Conservation (phyloP, 2,797 vertebrate species). For the Periparus ater region DNA sequence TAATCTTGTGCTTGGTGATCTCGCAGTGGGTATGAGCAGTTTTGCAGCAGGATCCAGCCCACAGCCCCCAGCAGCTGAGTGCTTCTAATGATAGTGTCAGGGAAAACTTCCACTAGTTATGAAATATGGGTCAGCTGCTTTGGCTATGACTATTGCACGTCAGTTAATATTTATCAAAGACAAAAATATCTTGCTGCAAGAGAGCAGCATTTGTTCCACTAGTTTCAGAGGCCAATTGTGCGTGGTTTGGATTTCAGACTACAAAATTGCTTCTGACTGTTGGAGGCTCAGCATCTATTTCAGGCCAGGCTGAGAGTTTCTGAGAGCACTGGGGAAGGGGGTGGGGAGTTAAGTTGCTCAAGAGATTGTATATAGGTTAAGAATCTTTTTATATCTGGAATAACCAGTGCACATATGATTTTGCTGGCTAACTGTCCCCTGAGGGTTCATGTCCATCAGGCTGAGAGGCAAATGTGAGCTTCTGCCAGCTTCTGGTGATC, state of each 20-base stretch:
- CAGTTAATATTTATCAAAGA: slow-evolving; percentile 70
- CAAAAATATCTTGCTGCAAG: slow-evolving; percentile 60
- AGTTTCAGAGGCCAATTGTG: slow-evolving; percentile 43
- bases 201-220: slow-evolving; percentile 57
- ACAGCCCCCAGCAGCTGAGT: neutral
- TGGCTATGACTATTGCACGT: slow-evolving; percentile 36
- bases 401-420: neutral
- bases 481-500: neutral
- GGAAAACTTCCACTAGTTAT: slow-evolving; percentile 27
- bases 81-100: neutral
- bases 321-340: neutral
- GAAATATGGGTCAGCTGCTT: slow-evolving; percentile 66
- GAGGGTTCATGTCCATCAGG: neutral
- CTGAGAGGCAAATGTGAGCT: neutral
- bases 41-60: neutral
- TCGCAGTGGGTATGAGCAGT: neutral
- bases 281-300: slow-evolving; percentile 41
- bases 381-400: neutral
- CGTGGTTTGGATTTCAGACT: slow-evolving; percentile 10
- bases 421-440: neutral
- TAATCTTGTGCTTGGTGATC: neutral
- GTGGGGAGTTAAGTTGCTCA: neutral
- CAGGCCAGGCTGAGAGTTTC: slow-evolving; percentile 25
- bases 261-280: slow-evolving; percentile 36
- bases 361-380: neutral